Base-by-base conservation (phyloP, 2,888 invertebrate species). In the Metellina segmentata region DNA sequence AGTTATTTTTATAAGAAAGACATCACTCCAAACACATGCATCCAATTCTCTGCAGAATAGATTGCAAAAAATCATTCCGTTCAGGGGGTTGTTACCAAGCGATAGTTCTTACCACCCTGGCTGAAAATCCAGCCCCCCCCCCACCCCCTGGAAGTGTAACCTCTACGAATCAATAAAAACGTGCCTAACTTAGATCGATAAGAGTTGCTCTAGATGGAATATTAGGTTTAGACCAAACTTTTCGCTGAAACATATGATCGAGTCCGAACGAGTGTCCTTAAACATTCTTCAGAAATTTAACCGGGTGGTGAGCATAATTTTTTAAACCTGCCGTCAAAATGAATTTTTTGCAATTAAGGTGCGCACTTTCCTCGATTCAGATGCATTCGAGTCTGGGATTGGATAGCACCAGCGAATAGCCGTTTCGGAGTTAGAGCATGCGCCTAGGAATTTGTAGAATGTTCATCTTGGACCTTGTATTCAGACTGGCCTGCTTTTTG, bases 151-250 rank as follows among this genome's bases (percentile, higher is more conserved):
- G 53, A 6, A 61, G 79, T 83, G n/a, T 49, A 90, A 49, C 61
- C 81, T n/a, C n/a, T 49, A 77, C 13, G 87, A 87, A 91, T 91
- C 91, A 91, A 91, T 91, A 91, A 53, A 86, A 86, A 91, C 83
- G 91, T 82, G 91, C 82, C 91, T 13, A 13, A 49, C n/a, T 49
- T 13, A 7, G 87, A 91, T 91, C 91, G 91, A 91, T 91, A 90
- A n/a, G 70, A 90, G 81, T 52, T 74, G 71, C 90, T 75, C 86
- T 53, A 74, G 81, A 86, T 75, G 70, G 85, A 81, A 74, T 70
- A 77, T 75, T 70, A 81, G 74, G 85, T 81, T 86, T 77, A 71
- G 70, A 49, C 77, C 77, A 77, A 34, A 51, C 81, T 72, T 72
- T 69, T 70, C n/a, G 34, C 34, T 71, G 8, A 61, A 61, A 61